phyloP scores from a whole-genome alignment of 2,113 vertebrate species.

The Grammomys dolichurus region DNA sequence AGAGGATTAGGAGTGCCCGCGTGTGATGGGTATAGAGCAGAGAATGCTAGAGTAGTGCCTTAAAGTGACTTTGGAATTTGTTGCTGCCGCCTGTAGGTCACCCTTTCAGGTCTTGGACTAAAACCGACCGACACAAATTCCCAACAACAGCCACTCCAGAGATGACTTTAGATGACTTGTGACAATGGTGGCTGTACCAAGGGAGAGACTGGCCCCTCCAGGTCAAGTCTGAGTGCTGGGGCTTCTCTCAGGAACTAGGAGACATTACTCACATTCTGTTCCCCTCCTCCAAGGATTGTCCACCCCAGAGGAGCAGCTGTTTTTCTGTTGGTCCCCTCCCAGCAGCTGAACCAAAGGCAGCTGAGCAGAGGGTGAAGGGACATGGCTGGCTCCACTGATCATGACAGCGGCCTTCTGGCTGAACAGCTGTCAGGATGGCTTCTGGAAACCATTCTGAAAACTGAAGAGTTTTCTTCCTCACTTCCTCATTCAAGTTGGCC shows the following conservation, averaged over 20 bases:
- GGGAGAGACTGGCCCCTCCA: not conserved
- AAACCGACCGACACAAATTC: conserved; percentile 1
- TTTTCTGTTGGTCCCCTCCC: not conserved
- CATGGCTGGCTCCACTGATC: not conserved
- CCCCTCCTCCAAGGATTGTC: conserved; percentile 37
- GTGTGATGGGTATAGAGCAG: not conserved
- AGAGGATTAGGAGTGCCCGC: not conserved
- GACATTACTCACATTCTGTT: conserved; percentile 45
- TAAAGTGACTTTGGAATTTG: not conserved
- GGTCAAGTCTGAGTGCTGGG: not conserved
- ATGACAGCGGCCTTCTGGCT: conserved; percentile 46
- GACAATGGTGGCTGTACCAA: not conserved
- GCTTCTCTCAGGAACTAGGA: conserved; percentile 48
- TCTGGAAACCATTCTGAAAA: not conserved
- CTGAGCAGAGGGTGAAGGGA: conserved; percentile 63
- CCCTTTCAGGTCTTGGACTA: conserved; percentile 34
- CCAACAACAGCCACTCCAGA: not conserved
- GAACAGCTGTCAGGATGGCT: conserved; percentile 71
- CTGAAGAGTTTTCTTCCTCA: conserved; percentile 48
- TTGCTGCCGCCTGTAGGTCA: not conserved
- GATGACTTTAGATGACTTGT: not conserved
- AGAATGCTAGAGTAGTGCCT: conserved; percentile 4
- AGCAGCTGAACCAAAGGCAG: conserved; percentile 77
- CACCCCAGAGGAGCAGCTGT: conserved; percentile 74
- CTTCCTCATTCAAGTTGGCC: not conserved